These are phyloP conservation scores for Picus viridis DNA, from an alignment of 2,797 vertebrate species.

Conservation along the genomic window DNA sequence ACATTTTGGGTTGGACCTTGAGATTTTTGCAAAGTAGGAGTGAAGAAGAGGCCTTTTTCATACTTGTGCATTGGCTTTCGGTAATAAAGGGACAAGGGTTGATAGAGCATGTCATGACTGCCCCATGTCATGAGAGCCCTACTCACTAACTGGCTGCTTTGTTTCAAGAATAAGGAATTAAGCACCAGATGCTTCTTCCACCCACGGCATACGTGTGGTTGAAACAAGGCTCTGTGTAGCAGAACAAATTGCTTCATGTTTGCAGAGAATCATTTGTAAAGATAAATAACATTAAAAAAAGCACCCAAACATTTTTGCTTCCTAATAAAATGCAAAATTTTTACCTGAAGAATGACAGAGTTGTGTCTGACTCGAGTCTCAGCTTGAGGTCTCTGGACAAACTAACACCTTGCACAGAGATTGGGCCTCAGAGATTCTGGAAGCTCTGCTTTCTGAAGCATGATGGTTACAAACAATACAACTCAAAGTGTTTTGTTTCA, in stretches of 20 bases:
- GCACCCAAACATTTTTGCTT: not conserved
- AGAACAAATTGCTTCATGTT: constrained; percentile 7
- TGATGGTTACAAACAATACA: not conserved
- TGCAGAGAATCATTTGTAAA: constrained; percentile 19
- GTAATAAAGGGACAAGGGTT: not conserved
- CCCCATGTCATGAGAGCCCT: not conserved
- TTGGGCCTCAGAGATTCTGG: not conserved
- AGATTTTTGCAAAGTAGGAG: not conserved
- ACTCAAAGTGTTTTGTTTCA: not conserved
- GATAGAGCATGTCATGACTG: not conserved
- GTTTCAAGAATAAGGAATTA: constrained; percentile 48
- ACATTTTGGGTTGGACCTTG: not conserved
- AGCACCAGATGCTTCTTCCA: constrained; percentile 24
- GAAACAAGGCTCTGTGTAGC: not conserved
- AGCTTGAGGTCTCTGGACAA: not conserved
- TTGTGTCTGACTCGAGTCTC: not conserved
- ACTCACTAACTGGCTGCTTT: constrained; percentile 33
- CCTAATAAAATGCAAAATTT: not conserved
- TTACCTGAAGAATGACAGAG: not conserved
- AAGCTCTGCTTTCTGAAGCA: not conserved
- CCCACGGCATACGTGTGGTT: not conserved
- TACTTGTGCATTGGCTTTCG: not conserved
- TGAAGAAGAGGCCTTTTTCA: not conserved
- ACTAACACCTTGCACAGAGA: not conserved
- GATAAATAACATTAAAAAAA: not conserved